Evolutionary conservation across 1,140 invertebrate genomes (phyloP), one percentile per base, ranked within the genome.

Genomic region (Diprion similis): DNA sequence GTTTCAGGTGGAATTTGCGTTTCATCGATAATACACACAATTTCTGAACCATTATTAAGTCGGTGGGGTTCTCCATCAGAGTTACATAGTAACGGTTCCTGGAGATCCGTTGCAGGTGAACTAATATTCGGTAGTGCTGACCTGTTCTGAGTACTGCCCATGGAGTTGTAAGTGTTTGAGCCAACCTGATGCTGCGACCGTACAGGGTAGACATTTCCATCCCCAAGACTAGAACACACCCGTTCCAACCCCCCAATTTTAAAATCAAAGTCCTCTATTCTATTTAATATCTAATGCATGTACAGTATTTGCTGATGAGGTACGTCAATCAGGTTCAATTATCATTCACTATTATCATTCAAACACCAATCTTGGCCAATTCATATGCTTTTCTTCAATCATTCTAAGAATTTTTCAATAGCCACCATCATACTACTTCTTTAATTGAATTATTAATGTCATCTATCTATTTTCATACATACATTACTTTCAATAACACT

Each of bases 141-240:
- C 94, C 94, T 95, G 90, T 92, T 93, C 82, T 91, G 91, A 82
- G 95, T 96, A 87, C 91, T 94, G 86, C 95, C 95, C 95, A 97
- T 96, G 78, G 95, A 95, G 89, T 96, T 92, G 92, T 97, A 97
- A 81, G 90, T 91, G 89, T 90, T 91, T 81, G 87, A 89, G 79
- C 87, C 84, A 79, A 87, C 87, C 83, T 93, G 91, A 83, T 92
- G 92, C 84, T 93, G 92, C 77, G 92, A 91, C 74, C 94, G 92
- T 83, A 94, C 93, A 77, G 94, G 94, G 90, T 91, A 97, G 87
- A 91, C 91, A 86, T 95, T 92, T 89, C 96, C 96, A 89, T 97
- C 95, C 84, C 95, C 95, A 87, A 94, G 90, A 93, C 96, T 97
- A 92, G 85, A 91, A 91, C 87, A 88, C 82, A 87, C 83, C 83